Base-by-base conservation (phyloP, 2,113 vertebrate genomes). In the Grammomys surdaster region DNA sequence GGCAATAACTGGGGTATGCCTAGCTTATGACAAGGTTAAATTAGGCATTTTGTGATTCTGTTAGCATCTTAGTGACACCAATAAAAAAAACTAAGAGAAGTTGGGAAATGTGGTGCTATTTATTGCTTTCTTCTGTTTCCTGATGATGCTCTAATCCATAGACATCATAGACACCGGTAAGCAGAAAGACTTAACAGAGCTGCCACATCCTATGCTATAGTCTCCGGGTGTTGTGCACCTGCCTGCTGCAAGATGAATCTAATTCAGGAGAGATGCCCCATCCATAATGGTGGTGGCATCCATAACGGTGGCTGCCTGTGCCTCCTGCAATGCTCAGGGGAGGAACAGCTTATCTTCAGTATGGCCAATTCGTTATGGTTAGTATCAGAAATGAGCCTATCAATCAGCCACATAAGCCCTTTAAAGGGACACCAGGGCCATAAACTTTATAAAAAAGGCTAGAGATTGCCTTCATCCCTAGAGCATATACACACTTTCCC, bases 401-500 rank as follows among this genome's bases (percentile, higher is more conserved):
- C 96, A 67, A 36, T 98, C 97, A 98, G 93, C 96, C 95, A 97
- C 88, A 58, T 94, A 96, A 96, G 97, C 94, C 94, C 95, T 96
- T 92, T 97, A 97, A 98, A 96, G 97, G 97, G 93, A 96, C 96
- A 94, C 88, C 85, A 97, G 95, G 97, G 94, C 96, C 97, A 97
- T 98, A 97, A 97, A 97, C 95, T 96, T 97, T 98, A 97, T 96
- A 94, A 95, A 93, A 97, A 97, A 97, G 96, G 92, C 93, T 76
- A 90, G 76, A 96, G 96, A 97, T 96, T 95, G 95, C 94, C 90
- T 97, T 97, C 95, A 98, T 96, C 97, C 96, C 97, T 95, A 93
- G 90, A 98, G 96, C 96, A 97, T 94, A 97, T 93, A 96, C 94
- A 97, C 91, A 97, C 96, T 97, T 97, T 97, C 96, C 97, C 96